phyloP scores from a whole-genome alignment of 2,888 invertebrate genomes.

The Tuta absoluta region DNA sequence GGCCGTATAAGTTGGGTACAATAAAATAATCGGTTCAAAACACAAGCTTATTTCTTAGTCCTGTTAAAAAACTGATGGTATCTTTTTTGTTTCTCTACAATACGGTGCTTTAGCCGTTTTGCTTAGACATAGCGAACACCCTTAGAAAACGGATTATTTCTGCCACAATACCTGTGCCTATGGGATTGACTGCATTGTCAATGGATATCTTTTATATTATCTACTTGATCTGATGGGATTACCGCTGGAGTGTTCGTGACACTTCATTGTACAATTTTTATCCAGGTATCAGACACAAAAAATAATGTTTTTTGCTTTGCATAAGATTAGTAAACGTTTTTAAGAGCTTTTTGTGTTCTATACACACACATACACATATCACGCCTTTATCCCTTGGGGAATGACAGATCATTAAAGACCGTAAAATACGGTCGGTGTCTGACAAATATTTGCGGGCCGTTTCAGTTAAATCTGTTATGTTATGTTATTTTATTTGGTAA shows the following conservation, averaged over 20 bases:
- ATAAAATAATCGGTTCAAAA: neutral
- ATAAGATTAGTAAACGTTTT: too few relatives aligned
- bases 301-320: neutral
- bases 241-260: conserved; percentile 18
- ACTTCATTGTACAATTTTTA: conserved; percentile 13
- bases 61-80: neutral
- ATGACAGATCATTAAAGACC: too few relatives aligned
- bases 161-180: conserved; percentile 26
- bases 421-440: too few relatives aligned
- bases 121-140: neutral
- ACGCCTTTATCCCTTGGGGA: too few relatives aligned
- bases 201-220: neutral
- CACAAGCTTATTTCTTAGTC: neutral
- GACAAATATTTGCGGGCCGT: too few relatives aligned
- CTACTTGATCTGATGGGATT: conserved; percentile 33
- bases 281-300: neutral
- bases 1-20: too few relatives aligned
- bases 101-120: neutral
- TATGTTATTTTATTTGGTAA: too few relatives aligned
- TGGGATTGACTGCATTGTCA: conserved; percentile 33
- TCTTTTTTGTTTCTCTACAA: neutral
- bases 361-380: too few relatives aligned
- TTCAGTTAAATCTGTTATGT: too few relatives aligned
- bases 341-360: too few relatives aligned
- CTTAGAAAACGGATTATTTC: conserved; percentile 22